Evolutionary conservation across 35 echinoderm and acorn worm genomes (phyloP).

Genomic region (Hemicentrotus pulcherrimus): DNA sequence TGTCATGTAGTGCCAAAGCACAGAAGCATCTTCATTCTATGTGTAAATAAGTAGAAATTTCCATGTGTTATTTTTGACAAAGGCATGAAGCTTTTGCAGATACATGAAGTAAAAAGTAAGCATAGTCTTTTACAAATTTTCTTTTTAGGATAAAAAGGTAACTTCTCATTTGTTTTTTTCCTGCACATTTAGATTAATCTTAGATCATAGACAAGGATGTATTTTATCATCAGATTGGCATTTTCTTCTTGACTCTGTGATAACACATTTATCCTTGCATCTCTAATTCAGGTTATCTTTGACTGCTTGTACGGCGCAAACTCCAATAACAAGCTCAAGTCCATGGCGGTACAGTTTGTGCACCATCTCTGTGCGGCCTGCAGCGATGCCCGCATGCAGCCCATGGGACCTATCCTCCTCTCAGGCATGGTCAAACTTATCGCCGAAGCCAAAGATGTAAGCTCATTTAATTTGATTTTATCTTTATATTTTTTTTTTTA

Average conservation of each 20-base stretch:
- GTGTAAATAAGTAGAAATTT: too few relatives aligned
- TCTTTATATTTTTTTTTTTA: too few relatives aligned
- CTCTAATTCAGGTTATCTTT: constrained; percentile 74
- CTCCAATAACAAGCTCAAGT: constrained; percentile 83
- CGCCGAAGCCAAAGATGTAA: constrained; percentile 73
- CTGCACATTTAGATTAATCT: too few relatives aligned
- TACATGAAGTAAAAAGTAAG: too few relatives aligned
- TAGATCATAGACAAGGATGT: not conserved
- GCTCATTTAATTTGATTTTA: not conserved
- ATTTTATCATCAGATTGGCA: not conserved
- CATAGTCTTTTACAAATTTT: too few relatives aligned
- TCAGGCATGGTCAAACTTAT: constrained; percentile 90
- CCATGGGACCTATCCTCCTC: constrained; percentile 84
- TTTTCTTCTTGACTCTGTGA: not conserved
- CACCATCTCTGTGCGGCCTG: constrained; percentile 88
- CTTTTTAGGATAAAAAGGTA: too few relatives aligned
- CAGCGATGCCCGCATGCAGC: constrained; percentile 81
- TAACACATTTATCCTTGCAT: too few relatives aligned
- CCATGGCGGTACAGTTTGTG: constrained; percentile 92
- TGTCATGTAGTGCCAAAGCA: too few relatives aligned
- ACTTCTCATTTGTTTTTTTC: too few relatives aligned
- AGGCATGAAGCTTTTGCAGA: too few relatives aligned
- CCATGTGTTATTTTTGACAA: too few relatives aligned
- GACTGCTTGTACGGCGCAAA: constrained; percentile 90
- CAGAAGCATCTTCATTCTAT: too few relatives aligned